Evolutionary conservation across 2,797 vertebrate species (phyloP).

Genomic region (Acanthornis magna): DNA sequence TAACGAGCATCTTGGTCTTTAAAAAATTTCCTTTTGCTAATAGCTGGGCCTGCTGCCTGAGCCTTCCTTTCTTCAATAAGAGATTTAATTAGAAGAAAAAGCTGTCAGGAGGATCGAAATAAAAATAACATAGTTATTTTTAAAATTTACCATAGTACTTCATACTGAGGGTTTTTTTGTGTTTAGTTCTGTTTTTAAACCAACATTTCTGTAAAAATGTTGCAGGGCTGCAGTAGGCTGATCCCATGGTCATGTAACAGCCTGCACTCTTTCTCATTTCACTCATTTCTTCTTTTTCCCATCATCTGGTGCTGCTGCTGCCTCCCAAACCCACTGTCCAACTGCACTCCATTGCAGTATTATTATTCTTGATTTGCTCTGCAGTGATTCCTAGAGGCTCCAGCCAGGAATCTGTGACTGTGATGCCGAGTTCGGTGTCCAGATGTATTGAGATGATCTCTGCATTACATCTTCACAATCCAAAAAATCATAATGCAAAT

Average conservation of each 20-base stretch:
- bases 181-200: background rate
- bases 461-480: background rate
- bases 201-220: background rate
- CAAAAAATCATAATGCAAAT: background rate
- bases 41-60: background rate
- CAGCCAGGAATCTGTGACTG: background rate
- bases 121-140: background rate
- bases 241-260: background rate
- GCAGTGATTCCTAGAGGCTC: background rate
- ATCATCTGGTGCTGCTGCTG: background rate
- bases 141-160: background rate
- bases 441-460: background rate
- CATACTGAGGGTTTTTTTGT: accelerated
- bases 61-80: background rate
- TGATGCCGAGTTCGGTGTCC: background rate
- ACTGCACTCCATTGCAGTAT: background rate
- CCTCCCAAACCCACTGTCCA: background rate
- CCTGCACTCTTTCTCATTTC: background rate
- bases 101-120: background rate
- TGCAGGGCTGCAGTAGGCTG: background rate
- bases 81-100: background rate
- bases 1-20: background rate
- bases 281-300: background rate
- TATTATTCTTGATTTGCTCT: conserved; percentile 21
- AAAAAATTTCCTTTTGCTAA: background rate